Conservation (phyloP, 2,113 vertebrate species). For the Notarius quadriscutis region DNA sequence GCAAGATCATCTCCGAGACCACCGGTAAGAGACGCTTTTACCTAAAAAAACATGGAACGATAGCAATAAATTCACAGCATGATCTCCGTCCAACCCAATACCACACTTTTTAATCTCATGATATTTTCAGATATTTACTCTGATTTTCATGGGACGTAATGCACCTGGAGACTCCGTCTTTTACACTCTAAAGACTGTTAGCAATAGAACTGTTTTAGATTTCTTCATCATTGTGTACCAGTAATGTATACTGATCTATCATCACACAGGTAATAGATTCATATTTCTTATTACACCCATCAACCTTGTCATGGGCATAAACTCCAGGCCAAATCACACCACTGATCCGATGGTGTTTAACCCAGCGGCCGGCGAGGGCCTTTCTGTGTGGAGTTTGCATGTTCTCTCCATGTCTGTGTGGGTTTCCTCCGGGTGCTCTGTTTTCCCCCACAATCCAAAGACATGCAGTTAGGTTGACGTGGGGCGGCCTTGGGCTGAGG, state of each 20-base stretch:
- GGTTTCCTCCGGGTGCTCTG: too few species aligned
- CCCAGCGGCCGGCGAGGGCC: too few species aligned
- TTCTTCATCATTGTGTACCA: not conserved
- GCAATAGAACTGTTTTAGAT: not conserved
- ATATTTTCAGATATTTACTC: not conserved
- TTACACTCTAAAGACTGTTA: not conserved
- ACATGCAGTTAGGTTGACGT: too few species aligned
- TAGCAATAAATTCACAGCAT: not conserved
- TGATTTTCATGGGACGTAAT: not conserved
- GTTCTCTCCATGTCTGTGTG: too few species aligned
- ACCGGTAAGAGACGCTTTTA: constrained; percentile 77
- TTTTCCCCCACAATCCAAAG: too few species aligned
- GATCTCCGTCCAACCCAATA: not conserved
- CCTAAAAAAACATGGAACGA: not conserved
- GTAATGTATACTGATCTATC: not conserved
- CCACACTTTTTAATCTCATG: too few species aligned
- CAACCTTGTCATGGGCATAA: not conserved
- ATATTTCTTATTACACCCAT: not conserved
- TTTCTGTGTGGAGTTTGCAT: too few species aligned
- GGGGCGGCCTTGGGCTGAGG: too few species aligned
- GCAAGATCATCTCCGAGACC: constrained; percentile 96
- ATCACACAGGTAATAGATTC: not conserved
- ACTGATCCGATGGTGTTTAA: not conserved
- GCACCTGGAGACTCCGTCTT: not conserved
- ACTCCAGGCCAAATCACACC: not conserved